These are phyloP conservation scores for Hypsopygia costalis DNA, from an alignment of 2,888 invertebrate species.

Conservation along the genomic window DNA sequence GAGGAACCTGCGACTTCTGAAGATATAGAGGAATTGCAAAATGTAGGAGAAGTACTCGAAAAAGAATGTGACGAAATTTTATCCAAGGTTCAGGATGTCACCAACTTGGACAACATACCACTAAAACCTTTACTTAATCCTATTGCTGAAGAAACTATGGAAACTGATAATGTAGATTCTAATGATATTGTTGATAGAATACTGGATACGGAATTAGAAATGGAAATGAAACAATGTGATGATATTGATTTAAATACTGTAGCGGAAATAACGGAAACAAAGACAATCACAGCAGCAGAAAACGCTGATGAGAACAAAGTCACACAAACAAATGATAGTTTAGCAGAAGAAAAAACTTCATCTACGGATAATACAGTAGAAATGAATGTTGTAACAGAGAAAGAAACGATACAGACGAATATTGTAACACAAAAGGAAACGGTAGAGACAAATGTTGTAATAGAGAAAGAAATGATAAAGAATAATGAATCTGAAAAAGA, in stretches of 20 bases:
- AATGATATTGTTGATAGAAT: conserved; percentile 66
- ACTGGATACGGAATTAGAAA: conserved; percentile 59
- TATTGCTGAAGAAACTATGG: conserved; percentile 62
- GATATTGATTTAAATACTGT: conserved; percentile 38
- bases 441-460: conserved; percentile 5
- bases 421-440: too few relatives aligned
- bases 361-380: too few relatives aligned
- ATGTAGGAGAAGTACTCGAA: conserved; percentile 63
- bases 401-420: conserved; percentile 1
- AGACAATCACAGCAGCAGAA: conserved; percentile 20
- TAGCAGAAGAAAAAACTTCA: too few relatives aligned
- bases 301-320: conserved; percentile 18
- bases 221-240: conserved; percentile 50
- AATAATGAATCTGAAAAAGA: conserved; percentile 23
- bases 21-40: conserved; percentile 62
- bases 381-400: too few relatives aligned
- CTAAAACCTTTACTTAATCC: conserved; percentile 57
- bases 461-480: conserved; percentile 24
- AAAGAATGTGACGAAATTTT: conserved; percentile 74
- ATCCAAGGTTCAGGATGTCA: conserved; percentile 69
- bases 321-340: conserved; percentile 2
- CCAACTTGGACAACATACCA: conserved; percentile 61
- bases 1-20: conserved; percentile 51
- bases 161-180: conserved; percentile 56
- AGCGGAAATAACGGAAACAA: conserved; percentile 30